A percentile compares a stretch with the other conserved stretches of the same genome.
These are phyloP conservation scores for Drosophila colorata DNA, from an alignment of 2,888 invertebrate species.

Conservation along the genomic window DNA sequence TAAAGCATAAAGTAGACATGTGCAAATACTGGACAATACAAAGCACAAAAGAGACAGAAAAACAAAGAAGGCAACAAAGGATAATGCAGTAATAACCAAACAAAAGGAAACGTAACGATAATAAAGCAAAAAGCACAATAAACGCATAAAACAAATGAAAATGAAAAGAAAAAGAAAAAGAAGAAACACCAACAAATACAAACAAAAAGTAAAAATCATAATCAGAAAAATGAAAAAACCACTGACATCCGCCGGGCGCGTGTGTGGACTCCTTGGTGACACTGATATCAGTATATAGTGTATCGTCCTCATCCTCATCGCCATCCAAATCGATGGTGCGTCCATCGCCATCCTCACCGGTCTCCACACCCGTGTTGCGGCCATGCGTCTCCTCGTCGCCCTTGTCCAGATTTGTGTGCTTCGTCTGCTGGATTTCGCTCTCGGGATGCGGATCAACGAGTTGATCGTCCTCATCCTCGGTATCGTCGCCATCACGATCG, in stretches of 20 bases:
- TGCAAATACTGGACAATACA: conserved; percentile 28
- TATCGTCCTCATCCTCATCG: conserved; percentile 50
- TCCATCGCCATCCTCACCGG: conserved; percentile 18
- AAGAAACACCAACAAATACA: conserved; percentile 30
- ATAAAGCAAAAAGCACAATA: conserved; percentile 27
- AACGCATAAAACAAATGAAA: conserved; percentile 29
- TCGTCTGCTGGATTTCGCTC: not conserved
- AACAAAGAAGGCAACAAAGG: conserved; percentile 28
- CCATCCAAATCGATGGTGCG: conserved; percentile 24
- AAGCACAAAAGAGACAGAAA: conserved; percentile 13
- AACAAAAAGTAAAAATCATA: conserved; percentile 19
- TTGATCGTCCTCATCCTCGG: conserved; percentile 31
- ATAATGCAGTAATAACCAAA: conserved; percentile 22
- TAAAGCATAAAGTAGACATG: conserved; percentile 41
- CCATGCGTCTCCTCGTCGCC: not conserved
- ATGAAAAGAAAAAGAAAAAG: no score
- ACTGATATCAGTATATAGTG: conserved; percentile 36
- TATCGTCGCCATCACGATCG: conserved; percentile 23
- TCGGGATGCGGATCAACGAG: conserved; percentile 9
- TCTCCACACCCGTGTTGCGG: conserved; percentile 8
- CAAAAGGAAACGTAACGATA: conserved; percentile 27
- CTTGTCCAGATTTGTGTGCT: not conserved
- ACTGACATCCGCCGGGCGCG: conserved; percentile 82
- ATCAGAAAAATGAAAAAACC: conserved; percentile 66
- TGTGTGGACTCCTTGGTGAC: conserved; percentile 64